phyloP scores from a whole-genome alignment of 2,888 invertebrate species.

The Nebria brevicollis region DNA sequence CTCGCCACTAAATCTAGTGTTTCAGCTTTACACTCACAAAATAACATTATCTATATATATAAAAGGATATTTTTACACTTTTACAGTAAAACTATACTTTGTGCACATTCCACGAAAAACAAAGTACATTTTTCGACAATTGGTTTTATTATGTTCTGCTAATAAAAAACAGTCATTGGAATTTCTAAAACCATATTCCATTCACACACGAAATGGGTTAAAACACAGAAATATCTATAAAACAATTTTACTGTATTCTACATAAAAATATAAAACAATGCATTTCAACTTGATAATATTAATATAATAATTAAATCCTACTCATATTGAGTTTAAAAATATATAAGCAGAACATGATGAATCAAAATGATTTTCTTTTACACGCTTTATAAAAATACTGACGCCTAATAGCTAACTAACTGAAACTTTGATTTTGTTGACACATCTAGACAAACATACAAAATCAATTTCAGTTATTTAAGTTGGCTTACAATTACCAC shows the following conservation, averaged over 20 bases:
- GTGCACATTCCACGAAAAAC: slow-evolving; percentile 23
- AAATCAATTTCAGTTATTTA: slow-evolving; percentile 38
- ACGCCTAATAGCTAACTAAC: slow-evolving; percentile 35
- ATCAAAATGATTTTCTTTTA: slow-evolving; percentile 15
- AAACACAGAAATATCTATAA: too few relatives aligned
- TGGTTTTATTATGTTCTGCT: neutral
- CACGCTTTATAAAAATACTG: slow-evolving; percentile 43
- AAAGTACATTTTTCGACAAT: neutral
- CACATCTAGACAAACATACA: slow-evolving; percentile 17
- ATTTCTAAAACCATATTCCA: too few relatives aligned
- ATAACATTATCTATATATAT: slow-evolving; percentile 14
- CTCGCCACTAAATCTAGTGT: slow-evolving; percentile 10
- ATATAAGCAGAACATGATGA: neutral
- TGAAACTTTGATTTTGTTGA: slow-evolving; percentile 36
- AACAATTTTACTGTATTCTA: too few relatives aligned
- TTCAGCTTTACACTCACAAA: slow-evolving; percentile 30
- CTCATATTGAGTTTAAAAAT: neutral
- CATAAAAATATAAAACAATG: too few relatives aligned
- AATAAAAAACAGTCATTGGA: neutral
- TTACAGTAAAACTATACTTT: slow-evolving; percentile 18
- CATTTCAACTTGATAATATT: neutral
- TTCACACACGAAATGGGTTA: too few relatives aligned
- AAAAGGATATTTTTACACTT: slow-evolving; percentile 3
- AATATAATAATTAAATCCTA: neutral
- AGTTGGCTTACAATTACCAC: slow-evolving; percentile 33